Evolutionary conservation across 2,888 invertebrate genomes (phyloP).

Genomic region (Phaonia tiefii): DNA sequence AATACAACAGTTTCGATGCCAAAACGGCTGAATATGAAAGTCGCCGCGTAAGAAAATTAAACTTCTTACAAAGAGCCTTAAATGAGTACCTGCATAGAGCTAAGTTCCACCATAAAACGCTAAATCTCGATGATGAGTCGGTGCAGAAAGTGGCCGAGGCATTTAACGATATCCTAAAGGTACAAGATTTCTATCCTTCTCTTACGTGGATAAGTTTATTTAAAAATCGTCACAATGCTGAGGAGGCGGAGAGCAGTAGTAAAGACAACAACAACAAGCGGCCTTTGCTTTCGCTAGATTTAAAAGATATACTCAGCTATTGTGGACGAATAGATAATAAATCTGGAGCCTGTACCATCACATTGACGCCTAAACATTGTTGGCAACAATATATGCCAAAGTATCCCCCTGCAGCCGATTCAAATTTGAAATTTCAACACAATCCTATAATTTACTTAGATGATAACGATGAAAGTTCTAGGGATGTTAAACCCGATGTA

Average conservation of each 20-base stretch:
- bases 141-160: conserved; percentile 72
- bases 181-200: conserved; percentile 75
- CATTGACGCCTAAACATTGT: conserved; percentile 70
- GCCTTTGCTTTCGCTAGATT: conserved; percentile 73
- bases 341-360: conserved; percentile 68
- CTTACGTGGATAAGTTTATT: conserved; percentile 74
- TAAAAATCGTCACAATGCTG: conserved; percentile 70
- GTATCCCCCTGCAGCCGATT: conserved; percentile 11
- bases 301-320: conserved; percentile 76
- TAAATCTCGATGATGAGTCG: conserved; percentile 70
- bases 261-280: conserved; percentile 37
- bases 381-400: conserved; percentile 61
- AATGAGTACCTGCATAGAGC: conserved; percentile 77
- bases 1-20: conserved; percentile 65
- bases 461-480: conserved; percentile 32
- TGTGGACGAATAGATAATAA: conserved; percentile 72
- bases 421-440: conserved; percentile 61
- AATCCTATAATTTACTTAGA: conserved; percentile 62
- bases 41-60: conserved; percentile 75
- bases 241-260: conserved; percentile 56
- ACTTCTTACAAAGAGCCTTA: conserved; percentile 75
- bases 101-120: conserved; percentile 73
- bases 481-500: conserved; percentile 62
- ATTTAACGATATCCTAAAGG: conserved; percentile 75
- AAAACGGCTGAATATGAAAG: conserved; percentile 72